phyloP scores from a whole-genome alignment of 2,113 vertebrate genomes.

The Poeciliopsis turrubarensis region DNA sequence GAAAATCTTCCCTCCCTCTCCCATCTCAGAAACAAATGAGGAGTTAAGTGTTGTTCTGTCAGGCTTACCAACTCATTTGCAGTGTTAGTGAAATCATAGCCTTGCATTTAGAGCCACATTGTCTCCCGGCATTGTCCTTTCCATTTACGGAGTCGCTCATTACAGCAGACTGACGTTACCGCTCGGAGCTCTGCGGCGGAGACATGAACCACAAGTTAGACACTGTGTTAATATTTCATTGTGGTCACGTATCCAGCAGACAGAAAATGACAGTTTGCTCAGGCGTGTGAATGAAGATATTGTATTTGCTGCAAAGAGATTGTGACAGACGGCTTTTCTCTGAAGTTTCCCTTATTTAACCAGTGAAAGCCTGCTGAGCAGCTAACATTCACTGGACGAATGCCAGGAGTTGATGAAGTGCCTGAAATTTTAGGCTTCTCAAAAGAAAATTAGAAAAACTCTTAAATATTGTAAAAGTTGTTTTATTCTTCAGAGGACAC shows the following conservation, averaged over 20 bases:
- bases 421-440: background rate
- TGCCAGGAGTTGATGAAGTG: constrained; percentile 5
- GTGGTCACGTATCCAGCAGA: constrained; percentile 30
- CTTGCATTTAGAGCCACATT: background rate
- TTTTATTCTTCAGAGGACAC: too few relatives aligned
- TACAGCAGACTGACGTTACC: constrained; percentile 2
- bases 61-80: background rate
- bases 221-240: constrained; percentile 29
- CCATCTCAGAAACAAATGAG: background rate
- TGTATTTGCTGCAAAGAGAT: constrained; percentile 20
- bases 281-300: constrained; percentile 30
- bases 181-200: constrained; percentile 6
- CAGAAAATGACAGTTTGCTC: constrained; percentile 39
- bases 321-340: background rate
- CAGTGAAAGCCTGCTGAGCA: constrained; percentile 5
- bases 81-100: background rate
- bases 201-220: background rate
- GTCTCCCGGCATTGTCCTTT: background rate
- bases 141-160: constrained; percentile 1
- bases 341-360: background rate
- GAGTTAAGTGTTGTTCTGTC: background rate
- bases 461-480: too few relatives aligned
- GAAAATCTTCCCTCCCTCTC: background rate
- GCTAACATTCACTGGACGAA: background rate
- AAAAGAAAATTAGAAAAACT: too few relatives aligned